These are phyloP conservation scores for Hemiprocne comata DNA, from an alignment of 2,113 vertebrate genomes.

Conservation along the genomic window DNA sequence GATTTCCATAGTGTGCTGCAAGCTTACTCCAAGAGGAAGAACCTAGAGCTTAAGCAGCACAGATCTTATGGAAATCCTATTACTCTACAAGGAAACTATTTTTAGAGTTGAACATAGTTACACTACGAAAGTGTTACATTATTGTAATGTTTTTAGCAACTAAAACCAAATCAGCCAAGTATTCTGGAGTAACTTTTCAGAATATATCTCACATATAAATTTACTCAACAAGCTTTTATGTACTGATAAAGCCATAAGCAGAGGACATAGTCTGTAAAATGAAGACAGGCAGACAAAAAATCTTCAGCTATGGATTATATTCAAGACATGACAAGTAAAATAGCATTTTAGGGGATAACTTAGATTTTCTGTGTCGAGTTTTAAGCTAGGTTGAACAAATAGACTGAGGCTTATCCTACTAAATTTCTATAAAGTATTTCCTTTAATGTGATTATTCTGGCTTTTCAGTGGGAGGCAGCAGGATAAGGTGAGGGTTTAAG, in stretches of 20 bases:
- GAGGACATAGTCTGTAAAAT: background rate
- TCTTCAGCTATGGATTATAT: background rate
- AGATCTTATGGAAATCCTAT: background rate
- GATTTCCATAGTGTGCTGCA: background rate
- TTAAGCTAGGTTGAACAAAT: background rate
- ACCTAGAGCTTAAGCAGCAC: background rate
- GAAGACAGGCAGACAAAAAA: background rate
- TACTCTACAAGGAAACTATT: background rate
- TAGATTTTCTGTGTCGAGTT: background rate
- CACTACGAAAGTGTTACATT: background rate
- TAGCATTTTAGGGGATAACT: background rate
- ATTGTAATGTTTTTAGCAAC: conserved; percentile 2
- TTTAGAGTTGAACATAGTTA: background rate
- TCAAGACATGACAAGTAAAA: conserved; percentile 17
- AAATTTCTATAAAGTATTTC: background rate
- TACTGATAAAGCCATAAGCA: background rate
- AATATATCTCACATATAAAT: conserved; percentile 12
- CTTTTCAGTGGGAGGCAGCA: background rate
- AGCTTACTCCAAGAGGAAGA: background rate
- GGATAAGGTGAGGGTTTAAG: background rate
- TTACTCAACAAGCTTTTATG: background rate
- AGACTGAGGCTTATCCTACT: background rate
- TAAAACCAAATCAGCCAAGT: background rate
- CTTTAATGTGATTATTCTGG: background rate
- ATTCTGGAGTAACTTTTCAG: conserved; percentile 13